phyloP scores from a whole-genome alignment of 2,113 vertebrate species.

The Miniopterus natalensis region DNA sequence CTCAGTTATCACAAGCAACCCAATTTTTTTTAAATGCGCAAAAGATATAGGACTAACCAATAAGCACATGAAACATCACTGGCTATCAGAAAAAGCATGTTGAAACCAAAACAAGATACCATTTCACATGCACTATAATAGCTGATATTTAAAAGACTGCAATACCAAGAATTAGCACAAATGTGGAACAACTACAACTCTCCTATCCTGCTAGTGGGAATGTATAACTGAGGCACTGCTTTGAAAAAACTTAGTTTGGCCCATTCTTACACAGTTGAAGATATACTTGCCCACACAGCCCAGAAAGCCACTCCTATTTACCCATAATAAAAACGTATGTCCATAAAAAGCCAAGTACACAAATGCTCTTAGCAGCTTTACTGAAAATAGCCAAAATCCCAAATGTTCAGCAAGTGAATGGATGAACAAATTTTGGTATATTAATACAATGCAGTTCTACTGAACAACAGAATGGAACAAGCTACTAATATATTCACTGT shows the following conservation, averaged over 20 bases:
- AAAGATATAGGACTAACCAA: neutral
- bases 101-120: neutral
- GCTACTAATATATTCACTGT: neutral
- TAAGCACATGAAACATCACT: neutral
- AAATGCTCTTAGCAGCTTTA: neutral
- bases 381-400: neutral
- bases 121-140: neutral
- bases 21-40: neutral
- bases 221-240: neutral
- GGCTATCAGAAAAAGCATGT: neutral
- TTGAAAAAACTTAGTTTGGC: neutral
- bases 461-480: neutral
- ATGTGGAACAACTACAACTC: neutral
- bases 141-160: neutral
- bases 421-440: neutral
- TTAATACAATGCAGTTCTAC: neutral
- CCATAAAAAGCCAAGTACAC: conserved; percentile 7
- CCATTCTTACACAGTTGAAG: neutral
- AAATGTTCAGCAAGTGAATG: neutral
- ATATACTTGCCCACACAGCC: neutral
- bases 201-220: neutral
- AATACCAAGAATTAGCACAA: neutral
- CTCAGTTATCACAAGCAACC: neutral
- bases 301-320: neutral
- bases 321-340: conserved; percentile 2